These are phyloP conservation scores for Nesoenas mayeri DNA, from an alignment of 2,113 vertebrate species.

Conservation along the genomic window DNA sequence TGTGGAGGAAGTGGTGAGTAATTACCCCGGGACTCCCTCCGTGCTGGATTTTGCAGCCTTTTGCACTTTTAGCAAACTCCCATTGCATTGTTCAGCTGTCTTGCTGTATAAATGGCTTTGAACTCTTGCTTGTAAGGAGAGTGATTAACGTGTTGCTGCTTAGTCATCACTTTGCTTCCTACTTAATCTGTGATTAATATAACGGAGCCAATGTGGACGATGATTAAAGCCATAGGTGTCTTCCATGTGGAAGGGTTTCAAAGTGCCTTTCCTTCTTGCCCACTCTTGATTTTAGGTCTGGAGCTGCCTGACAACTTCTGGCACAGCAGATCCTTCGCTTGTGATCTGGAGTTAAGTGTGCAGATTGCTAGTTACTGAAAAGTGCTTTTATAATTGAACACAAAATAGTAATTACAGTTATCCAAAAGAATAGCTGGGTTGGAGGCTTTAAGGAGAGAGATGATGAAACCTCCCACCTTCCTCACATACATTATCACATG, in stretches of 20 bases:
- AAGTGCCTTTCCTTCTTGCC: not conserved
- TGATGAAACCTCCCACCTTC: not conserved
- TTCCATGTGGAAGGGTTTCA: not conserved
- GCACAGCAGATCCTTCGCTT: not conserved
- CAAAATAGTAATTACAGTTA: not conserved
- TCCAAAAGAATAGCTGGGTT: not conserved
- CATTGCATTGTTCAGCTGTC: not conserved
- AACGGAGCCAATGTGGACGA: fast-evolving
- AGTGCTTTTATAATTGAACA: not conserved
- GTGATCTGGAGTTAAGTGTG: not conserved
- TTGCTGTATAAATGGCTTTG: slow-evolving; percentile 7
- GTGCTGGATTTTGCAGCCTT: not conserved
- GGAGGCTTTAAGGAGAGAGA: not conserved
- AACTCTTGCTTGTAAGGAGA: not conserved
- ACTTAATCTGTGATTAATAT: not conserved
- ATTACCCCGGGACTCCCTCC: not conserved
- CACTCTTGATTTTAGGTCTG: not conserved
- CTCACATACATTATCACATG: not conserved
- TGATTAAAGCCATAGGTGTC: not conserved
- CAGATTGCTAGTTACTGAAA: not conserved
- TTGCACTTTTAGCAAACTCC: not conserved
- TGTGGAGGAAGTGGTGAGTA: not conserved
- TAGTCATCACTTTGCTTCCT: slow-evolving; percentile 17
- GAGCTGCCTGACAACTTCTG: not conserved
- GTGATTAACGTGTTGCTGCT: not conserved